Base-by-base conservation (phyloP, 2,113 vertebrate species). In the Oryctolagus cuniculus region DNA sequence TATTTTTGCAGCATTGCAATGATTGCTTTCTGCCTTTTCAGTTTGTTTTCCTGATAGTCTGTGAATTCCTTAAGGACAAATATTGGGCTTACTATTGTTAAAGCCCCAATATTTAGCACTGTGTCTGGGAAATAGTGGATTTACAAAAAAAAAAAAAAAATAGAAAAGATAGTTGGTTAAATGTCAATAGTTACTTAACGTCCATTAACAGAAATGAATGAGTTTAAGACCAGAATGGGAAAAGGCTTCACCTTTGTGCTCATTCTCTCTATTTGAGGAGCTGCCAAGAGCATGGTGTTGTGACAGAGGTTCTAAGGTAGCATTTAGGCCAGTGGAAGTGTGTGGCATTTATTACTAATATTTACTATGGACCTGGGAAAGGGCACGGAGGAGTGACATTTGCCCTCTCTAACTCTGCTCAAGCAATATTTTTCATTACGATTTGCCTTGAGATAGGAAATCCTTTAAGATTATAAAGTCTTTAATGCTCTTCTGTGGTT, bases 401-500 rank as follows among this genome's bases (percentile, higher is more conserved):
- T 80, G 19, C 1, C n/a, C 34, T 31, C 4, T 51, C 10, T 81
- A 61, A 73, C 72, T 55, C 16, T 13, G 0, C 55, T 70, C 16
- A 13, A 64, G 53, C 29, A n/a, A 22, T 84, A 67, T 51, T 73
- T 73, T 87, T 64, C 10, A 58, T 73, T 75, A 69, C 21, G 21
- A 87, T 63, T 90, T 93, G 27, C 51, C 34, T 94, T 82, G 36
- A 61, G 38, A 75, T 73, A 74, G 81, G 55, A 75, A 58, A 70
- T 74, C 10, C 16, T 85, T 53, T 69, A 94, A 90, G 22, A 64
- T 58, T 27, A 51, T 85, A 31, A 82, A 82, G 5, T 49, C 21
- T 75, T 93, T 79, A 87, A 58, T 89, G 29, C 15, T 89, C 34
- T 88, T 53, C 89, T 44, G n/a, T 79, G 90, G 19, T 82, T 92